Evolutionary conservation across 2,888 invertebrate species (phyloP), one percentile per base, ranked within the genome.

Genomic region (Gibbula magus): DNA sequence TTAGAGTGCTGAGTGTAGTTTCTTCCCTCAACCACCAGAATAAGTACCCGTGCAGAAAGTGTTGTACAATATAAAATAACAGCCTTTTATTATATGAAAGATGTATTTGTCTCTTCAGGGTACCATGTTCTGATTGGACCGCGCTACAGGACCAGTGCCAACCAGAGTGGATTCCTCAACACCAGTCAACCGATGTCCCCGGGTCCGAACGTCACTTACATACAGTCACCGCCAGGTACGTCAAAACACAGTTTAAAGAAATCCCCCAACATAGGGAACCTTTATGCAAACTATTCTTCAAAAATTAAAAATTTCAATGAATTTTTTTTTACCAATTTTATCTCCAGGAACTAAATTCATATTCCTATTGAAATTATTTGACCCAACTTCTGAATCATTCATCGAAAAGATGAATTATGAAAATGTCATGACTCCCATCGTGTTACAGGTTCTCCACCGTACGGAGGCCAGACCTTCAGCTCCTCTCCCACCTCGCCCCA

Each of bases 121-220:
- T 91, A 89, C 80, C 88, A 90, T 81, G 85, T 87, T 20, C 80
- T 89, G 20, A 80, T 88, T 78, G 89, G 90, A 2, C 86, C 87
- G 0, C 83, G 85, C 35, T 88, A 87, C 82, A 87, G 82, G 74
- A 77, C 83, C 3, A 83, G 84, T 0, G 80, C 85, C 13, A 88
- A 85, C 67, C 82, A 86, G 18, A 86, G 85, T 77, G 86, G 84
- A 0, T 88, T 87, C 73, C 82, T 88, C 54, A 82, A 80, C 67
- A 82, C 86, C 18, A 82, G 82, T 56, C n/a, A 76, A 13, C 20
- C 76, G 70, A 75, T 75, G 52, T 74, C 78, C n/a, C 82, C 85
- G 16, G 78, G 52, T 22, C 81, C 54, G 18, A 16, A 75, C 22
- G 25, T 81, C n/a, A 73, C 73, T 8, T 79, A 67, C 54, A 80